Conservation (phyloP, 1,140 invertebrate species). For the Telenomus remus region DNA sequence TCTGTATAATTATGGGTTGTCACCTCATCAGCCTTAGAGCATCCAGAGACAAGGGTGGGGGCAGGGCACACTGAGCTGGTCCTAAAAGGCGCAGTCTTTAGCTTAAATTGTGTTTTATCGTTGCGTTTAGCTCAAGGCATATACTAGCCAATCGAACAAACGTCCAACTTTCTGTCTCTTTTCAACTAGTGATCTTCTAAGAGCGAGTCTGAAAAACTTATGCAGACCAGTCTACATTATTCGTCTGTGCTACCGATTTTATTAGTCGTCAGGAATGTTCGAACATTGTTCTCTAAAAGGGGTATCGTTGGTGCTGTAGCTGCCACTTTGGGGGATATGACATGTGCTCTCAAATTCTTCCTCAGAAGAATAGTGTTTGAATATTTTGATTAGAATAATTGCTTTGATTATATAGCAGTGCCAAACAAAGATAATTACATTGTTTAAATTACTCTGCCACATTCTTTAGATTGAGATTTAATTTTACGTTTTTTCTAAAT, state of each 20-base stretch:
- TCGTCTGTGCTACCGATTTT: conserved; percentile 40
- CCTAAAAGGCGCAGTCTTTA: conserved; percentile 68
- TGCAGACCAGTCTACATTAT: conserved; percentile 18
- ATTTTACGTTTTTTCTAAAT: too few species aligned
- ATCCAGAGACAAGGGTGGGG: conserved; percentile 27
- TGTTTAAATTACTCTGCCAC: too few species aligned
- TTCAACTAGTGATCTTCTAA: conserved; percentile 57
- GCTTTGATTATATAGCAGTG: too few species aligned
- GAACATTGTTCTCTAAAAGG: conserved; percentile 14
- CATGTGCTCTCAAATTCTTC: conserved; percentile 32
- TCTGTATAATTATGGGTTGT: conserved; percentile 77
- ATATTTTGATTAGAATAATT: too few species aligned
- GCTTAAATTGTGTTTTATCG: conserved; percentile 75
- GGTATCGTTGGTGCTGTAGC: too few species aligned
- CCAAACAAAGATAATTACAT: too few species aligned
- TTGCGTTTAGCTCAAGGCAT: conserved; percentile 60
- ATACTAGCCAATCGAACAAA: conserved; percentile 62
- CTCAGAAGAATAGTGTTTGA: not conserved
- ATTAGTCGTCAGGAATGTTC: conserved; percentile 35
- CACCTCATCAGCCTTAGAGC: conserved; percentile 73
- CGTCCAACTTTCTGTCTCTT: conserved; percentile 43
- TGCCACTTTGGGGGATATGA: conserved; percentile 10
- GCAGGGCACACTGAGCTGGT: conserved; percentile 48
- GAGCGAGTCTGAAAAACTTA: conserved; percentile 36
- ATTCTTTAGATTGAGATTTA: too few species aligned